A percentile compares a stretch with the other conserved stretches of the same genome.
These are phyloP conservation scores for Exaiptasia diaphana DNA, from an alignment of 64 coral and sea anemone genomes.

Conservation along the genomic window DNA sequence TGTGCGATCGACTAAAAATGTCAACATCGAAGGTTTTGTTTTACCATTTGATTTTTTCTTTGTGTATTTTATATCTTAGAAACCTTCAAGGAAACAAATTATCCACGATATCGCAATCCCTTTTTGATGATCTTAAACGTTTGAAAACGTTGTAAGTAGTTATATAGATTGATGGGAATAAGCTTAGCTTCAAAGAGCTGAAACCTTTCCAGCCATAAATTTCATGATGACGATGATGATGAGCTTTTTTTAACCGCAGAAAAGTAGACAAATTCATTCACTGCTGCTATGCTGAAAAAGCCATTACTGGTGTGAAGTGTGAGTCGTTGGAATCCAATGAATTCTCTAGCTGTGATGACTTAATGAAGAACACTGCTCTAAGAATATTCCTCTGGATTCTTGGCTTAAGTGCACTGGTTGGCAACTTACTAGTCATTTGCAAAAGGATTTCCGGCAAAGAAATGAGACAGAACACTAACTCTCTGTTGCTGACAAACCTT, in stretches of 20 bases:
- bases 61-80: too few species aligned
- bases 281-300: conserved; percentile 39
- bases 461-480: neutral
- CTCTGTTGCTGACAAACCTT: conserved; percentile 37
- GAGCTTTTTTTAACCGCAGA: neutral
- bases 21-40: too few species aligned
- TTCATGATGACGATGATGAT: too few species aligned
- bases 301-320: conserved; percentile 17
- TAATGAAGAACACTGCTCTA: conserved; percentile 41
- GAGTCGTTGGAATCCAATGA: conserved; percentile 12
- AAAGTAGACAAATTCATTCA: conserved; percentile 36
- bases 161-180: too few species aligned
- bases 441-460: neutral
- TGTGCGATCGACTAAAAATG: too few species aligned
- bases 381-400: conserved; percentile 42
- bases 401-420: conserved; percentile 18
- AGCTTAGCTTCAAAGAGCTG: too few species aligned
- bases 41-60: too few species aligned
- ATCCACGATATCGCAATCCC: too few species aligned
- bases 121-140: too few species aligned
- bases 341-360: conserved; percentile 44
- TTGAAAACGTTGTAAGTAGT: too few species aligned
- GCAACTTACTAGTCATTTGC: neutral
- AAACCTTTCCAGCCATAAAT: too few species aligned
- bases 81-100: too few species aligned